phyloP scores from a whole-genome alignment of 2,888 invertebrate species.

The Calephelis perditalis region DNA sequence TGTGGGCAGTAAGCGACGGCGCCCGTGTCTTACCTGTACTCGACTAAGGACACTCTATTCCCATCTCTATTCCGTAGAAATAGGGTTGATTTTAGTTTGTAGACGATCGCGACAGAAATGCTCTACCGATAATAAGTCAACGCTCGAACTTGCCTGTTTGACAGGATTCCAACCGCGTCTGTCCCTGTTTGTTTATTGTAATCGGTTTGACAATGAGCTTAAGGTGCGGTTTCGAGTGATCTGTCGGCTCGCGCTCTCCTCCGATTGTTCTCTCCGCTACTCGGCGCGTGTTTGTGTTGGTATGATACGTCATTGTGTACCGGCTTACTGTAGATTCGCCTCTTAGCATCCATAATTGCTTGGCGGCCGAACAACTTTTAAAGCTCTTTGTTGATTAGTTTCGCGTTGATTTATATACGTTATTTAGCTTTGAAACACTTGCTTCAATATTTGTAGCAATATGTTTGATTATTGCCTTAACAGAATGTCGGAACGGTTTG shows the following conservation, averaged over 20 bases:
- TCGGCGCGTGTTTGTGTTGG: slow-evolving; percentile 68
- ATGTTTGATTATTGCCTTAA: slow-evolving; percentile 16
- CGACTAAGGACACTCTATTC: slow-evolving; percentile 29
- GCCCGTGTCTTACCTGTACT: slow-evolving; percentile 73
- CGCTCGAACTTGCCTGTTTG: slow-evolving; percentile 78
- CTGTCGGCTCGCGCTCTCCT: slow-evolving; percentile 61
- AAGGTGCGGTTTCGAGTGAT: slow-evolving; percentile 79
- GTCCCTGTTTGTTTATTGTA: slow-evolving; percentile 78
- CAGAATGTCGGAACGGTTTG: slow-evolving; percentile 16
- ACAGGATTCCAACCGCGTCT: slow-evolving; percentile 79
- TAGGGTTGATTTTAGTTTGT: slow-evolving; percentile 41
- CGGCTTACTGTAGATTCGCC: slow-evolving; percentile 73
- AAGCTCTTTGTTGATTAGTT: slow-evolving; percentile 53
- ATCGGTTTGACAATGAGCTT: slow-evolving; percentile 79
- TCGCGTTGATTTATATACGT: slow-evolving; percentile 32
- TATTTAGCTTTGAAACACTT: slow-evolving; percentile 27
- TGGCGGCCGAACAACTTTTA: slow-evolving; percentile 63
- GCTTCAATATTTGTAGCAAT: slow-evolving; percentile 27
- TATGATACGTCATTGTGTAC: slow-evolving; percentile 75
- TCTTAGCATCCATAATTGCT: slow-evolving; percentile 74
- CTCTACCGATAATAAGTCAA: slow-evolving; percentile 77
- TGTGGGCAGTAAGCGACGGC: slow-evolving; percentile 57
- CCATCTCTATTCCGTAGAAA: slow-evolving; percentile 32
- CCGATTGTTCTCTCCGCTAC: slow-evolving; percentile 54
- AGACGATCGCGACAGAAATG: slow-evolving; percentile 54